Evolutionary conservation across 2,113 vertebrate genomes (phyloP).

Genomic region (Callocephalon fimbriatum): DNA sequence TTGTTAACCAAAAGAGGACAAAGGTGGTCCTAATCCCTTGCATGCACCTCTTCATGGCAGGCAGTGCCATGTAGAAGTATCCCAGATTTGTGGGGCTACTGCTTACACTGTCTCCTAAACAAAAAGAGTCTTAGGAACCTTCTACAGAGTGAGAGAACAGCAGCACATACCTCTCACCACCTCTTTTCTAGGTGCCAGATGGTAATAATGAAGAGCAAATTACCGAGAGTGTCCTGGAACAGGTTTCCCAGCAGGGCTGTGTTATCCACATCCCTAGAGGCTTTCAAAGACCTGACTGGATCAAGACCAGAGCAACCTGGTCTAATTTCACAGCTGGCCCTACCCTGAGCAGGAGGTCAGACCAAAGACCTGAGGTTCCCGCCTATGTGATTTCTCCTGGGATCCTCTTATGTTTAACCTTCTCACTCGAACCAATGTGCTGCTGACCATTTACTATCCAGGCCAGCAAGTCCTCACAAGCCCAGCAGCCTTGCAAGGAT

Average conservation of each 20-base stretch:
- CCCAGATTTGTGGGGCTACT: not conserved
- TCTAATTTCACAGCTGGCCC: not conserved
- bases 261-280: not conserved
- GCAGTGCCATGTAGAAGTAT: not conserved
- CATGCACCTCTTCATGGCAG: not conserved
- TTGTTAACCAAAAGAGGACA: not conserved
- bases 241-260: not conserved
- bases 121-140: not conserved
- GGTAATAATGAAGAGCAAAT: not conserved
- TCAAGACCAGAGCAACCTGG: not conserved
- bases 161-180: not conserved
- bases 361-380: not conserved
- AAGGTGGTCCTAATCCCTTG: not conserved
- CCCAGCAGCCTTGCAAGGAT: not conserved
- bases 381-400: not conserved
- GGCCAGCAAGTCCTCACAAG: not conserved
- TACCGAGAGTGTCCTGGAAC: not conserved
- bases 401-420: not conserved
- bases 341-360: not conserved
- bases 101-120: not conserved
- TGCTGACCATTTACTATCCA: not conserved
- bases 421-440: not conserved
- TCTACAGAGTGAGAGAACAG: not conserved
- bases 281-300: not conserved
- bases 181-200: not conserved